A percentile compares a stretch with the other conserved stretches of the same genome.
These are phyloP conservation scores for Potamilus streckersoni DNA, from an alignment of 1,140 invertebrate genomes.

Conservation along the genomic window DNA sequence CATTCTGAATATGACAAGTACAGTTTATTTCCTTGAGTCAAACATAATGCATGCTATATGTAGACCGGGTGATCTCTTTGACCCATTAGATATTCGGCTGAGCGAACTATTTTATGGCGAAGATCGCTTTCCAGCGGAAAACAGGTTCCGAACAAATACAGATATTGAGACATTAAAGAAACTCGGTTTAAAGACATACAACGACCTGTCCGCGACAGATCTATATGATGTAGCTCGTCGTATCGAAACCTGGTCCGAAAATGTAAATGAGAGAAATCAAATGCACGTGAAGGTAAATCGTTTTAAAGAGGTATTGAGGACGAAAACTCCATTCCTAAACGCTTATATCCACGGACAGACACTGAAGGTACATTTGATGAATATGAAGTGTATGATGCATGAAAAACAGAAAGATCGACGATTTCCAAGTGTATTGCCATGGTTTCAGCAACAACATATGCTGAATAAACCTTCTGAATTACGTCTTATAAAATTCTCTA, in stretches of 20 bases:
- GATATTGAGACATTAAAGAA: not conserved
- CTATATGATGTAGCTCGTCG: not conserved
- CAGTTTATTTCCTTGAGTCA: not conserved
- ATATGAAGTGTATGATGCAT: slow-evolving; percentile 1
- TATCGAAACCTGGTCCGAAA: not conserved
- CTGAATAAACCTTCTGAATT: slow-evolving; percentile 6
- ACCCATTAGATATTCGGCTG: not conserved
- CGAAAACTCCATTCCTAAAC: not conserved
- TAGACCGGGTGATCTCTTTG: slow-evolving; percentile 4
- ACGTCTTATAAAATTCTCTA: not conserved
- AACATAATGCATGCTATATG: not conserved
- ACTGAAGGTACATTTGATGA: not conserved
- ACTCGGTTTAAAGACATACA: not conserved
- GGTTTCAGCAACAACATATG: not conserved
- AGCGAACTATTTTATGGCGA: not conserved
- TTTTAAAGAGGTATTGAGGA: not conserved
- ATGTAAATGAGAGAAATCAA: not conserved
- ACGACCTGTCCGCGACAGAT: not conserved
- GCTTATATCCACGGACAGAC: not conserved
- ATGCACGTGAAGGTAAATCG: not conserved
- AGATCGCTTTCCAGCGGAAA: slow-evolving; percentile 3
- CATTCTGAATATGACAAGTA: not conserved
- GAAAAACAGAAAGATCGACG: not conserved
- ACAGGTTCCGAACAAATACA: not conserved
- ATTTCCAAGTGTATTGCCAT: slow-evolving; percentile 4